Conservation (phyloP, 2,888 invertebrate genomes). For the Morpho deidamia region DNA sequence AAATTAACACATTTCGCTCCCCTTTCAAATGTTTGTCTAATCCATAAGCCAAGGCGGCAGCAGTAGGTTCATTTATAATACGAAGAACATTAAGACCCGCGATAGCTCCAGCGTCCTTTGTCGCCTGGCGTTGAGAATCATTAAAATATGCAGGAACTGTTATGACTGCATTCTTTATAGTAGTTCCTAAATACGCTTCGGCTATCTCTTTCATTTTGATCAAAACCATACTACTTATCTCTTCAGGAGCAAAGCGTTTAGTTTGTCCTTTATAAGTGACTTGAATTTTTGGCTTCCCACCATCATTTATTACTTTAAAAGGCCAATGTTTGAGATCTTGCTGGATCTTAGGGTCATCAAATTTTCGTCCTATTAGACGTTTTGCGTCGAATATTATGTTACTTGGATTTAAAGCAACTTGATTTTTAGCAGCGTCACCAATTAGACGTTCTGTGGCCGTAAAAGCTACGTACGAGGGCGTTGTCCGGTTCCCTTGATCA, state of each 20-base stretch:
- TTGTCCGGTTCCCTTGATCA: slow-evolving; percentile 83
- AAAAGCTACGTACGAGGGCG: slow-evolving; percentile 86
- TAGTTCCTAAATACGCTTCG: slow-evolving; percentile 83
- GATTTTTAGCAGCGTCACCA: slow-evolving; percentile 84
- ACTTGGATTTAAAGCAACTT: slow-evolving; percentile 83
- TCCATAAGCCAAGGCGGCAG: slow-evolving; percentile 86
- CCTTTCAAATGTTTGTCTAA: slow-evolving; percentile 81
- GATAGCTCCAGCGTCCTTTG: slow-evolving; percentile 88
- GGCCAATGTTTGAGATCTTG: slow-evolving; percentile 91
- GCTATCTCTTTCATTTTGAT: slow-evolving; percentile 80
- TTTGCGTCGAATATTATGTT: slow-evolving; percentile 90
- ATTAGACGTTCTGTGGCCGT: slow-evolving; percentile 80
- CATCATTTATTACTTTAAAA: slow-evolving; percentile 83
- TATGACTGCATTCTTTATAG: slow-evolving; percentile 84
- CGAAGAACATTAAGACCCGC: slow-evolving; percentile 87
- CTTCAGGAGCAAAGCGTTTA: slow-evolving; percentile 83
- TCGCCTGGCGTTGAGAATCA: slow-evolving; percentile 85
- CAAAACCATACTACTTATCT: slow-evolving; percentile 84
- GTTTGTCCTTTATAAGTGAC: slow-evolving; percentile 80
- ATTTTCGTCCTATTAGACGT: slow-evolving; percentile 88
- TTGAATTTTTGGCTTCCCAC: slow-evolving; percentile 82
- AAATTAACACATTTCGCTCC: slow-evolving; percentile 80
- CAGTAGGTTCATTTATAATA: slow-evolving; percentile 90
- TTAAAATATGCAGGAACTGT: slow-evolving; percentile 90
- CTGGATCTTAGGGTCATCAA: slow-evolving; percentile 85